Evolutionary conservation across 2,888 invertebrate species (phyloP).

Genomic region (Penaeus monodon): DNA sequence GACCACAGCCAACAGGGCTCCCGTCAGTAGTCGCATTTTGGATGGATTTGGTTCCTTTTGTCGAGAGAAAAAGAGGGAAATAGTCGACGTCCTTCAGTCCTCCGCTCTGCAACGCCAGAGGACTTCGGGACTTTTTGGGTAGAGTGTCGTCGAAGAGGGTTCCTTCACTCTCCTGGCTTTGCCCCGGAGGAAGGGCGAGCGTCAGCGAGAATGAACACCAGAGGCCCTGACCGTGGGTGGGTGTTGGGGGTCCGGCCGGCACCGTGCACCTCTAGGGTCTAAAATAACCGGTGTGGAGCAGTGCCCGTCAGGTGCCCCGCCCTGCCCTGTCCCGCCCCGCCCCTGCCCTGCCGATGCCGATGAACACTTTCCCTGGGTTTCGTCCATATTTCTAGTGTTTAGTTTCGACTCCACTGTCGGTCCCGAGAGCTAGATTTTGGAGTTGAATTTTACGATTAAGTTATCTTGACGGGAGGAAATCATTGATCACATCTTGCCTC

Average conservation of each 20-base stretch:
- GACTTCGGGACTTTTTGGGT: not conserved
- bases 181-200: slow-evolving; percentile 25
- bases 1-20: slow-evolving; percentile 31
- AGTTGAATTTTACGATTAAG: too few relatives aligned
- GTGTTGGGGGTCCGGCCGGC: slow-evolving; percentile 49
- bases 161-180: slow-evolving; percentile 5
- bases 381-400: slow-evolving; percentile 2
- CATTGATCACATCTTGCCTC: too few relatives aligned
- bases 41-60: not conserved
- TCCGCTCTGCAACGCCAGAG: not conserved
- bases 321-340: slow-evolving; percentile 7
- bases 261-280: slow-evolving; percentile 50
- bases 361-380: slow-evolving; percentile 21
- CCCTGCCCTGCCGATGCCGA: not conserved
- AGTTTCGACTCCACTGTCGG: too few relatives aligned
- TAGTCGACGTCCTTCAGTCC: not conserved
- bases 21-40: slow-evolving; percentile 17
- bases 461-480: too few relatives aligned
- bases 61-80: not conserved
- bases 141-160: not conserved
- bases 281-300: slow-evolving; percentile 44
- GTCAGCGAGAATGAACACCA: slow-evolving; percentile 6
- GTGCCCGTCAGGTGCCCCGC: slow-evolving; percentile 48
- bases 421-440: too few relatives aligned
- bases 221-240: slow-evolving; percentile 20